A percentile compares a stretch with the other conserved stretches of the same genome.
These are phyloP conservation scores for Oreochromis aureus DNA, from an alignment of 2,113 vertebrate species.

Conservation along the genomic window DNA sequence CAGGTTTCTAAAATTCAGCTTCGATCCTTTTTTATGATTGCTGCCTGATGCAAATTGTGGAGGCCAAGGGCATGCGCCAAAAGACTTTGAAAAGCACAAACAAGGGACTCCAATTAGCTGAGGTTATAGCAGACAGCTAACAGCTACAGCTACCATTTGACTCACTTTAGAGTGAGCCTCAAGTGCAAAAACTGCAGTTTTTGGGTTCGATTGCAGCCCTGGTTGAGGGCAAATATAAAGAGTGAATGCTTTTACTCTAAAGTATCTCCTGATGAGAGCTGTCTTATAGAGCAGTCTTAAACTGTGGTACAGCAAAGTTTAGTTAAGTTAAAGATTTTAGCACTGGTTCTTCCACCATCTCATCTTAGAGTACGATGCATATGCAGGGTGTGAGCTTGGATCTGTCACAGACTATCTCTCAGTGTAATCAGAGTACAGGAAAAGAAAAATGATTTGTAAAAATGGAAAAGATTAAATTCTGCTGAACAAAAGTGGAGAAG, in stretches of 20 bases:
- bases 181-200: neutral
- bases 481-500: neutral
- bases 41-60: neutral
- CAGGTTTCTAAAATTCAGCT: neutral
- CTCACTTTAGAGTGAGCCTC: neutral
- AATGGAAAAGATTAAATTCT: constrained; percentile 37
- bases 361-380: neutral
- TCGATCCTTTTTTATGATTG: neutral
- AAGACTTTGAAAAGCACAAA: neutral
- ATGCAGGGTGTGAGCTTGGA: neutral
- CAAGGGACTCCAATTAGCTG: neutral
- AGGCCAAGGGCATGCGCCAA: neutral
- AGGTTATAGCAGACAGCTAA: neutral
- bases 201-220: neutral
- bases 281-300: neutral
- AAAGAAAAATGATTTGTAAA: constrained; percentile 23
- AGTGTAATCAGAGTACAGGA: neutral
- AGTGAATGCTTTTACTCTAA: neutral
- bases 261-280: neutral
- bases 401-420: neutral
- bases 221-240: neutral
- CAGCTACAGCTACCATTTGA: neutral
- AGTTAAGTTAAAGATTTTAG: neutral
- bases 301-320: neutral
- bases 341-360: neutral